Conservation (phyloP, 2,888 invertebrate genomes). For the Mimas tiliae region DNA sequence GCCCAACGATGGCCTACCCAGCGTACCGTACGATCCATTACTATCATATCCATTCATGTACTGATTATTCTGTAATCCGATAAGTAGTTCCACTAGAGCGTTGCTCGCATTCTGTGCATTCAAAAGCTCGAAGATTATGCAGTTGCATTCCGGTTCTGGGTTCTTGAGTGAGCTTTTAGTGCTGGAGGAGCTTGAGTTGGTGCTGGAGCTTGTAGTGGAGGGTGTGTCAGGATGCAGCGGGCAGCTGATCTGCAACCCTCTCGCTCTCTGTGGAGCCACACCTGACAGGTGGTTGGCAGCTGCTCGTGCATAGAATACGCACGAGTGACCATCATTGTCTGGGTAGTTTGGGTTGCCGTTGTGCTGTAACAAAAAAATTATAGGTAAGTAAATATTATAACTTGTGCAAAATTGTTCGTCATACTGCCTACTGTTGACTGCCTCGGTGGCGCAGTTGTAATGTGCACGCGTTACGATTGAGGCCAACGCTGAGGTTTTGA, state of each 20-base stretch:
- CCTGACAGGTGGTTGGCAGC: constrained; percentile 80
- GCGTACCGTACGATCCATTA: constrained; percentile 55
- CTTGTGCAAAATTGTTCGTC: too few relatives aligned
- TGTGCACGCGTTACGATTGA: too few relatives aligned
- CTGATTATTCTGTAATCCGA: constrained; percentile 77
- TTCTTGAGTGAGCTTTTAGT: constrained; percentile 58
- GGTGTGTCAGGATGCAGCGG: constrained; percentile 71
- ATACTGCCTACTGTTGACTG: too few relatives aligned
- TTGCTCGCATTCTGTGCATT: constrained; percentile 77
- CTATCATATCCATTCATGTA: constrained; percentile 73
- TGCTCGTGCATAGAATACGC: constrained; percentile 81
- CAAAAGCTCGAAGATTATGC: constrained; percentile 73
- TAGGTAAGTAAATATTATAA: neutral
- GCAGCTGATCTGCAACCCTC: constrained; percentile 68
- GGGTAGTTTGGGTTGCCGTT: constrained; percentile 96
- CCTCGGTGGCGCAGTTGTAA: too few relatives aligned
- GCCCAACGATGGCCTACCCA: constrained; percentile 61
- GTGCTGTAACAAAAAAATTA: constrained; percentile 86
- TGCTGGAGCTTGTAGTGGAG: constrained; percentile 46
- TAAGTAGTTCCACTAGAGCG: constrained; percentile 74
- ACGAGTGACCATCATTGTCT: constrained; percentile 86
- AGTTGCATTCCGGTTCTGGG: constrained; percentile 77
- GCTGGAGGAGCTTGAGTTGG: constrained; percentile 48
- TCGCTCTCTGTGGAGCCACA: constrained; percentile 71
- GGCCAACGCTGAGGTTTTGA: too few relatives aligned